Evolutionary conservation across 2,797 vertebrate species (phyloP).

Genomic region (Triplophysa bombifrons): DNA sequence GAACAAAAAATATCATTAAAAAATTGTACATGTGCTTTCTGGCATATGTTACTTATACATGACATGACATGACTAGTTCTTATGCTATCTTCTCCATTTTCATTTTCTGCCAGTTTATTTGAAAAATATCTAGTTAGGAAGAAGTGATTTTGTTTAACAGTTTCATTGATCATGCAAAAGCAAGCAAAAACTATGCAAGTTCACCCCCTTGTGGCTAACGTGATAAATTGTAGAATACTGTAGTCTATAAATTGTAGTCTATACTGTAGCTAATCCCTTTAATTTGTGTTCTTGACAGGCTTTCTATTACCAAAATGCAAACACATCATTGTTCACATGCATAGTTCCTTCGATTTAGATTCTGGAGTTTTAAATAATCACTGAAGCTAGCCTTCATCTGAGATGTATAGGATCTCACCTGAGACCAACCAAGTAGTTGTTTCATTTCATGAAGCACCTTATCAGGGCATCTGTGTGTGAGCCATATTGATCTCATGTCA

Average conservation of each 20-base stretch:
- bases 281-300: neutral
- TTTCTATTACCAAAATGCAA: slow-evolving; percentile 6
- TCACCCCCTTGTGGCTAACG: slow-evolving; percentile 1
- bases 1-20: neutral
- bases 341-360: neutral
- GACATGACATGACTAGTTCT: no score
- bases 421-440: slow-evolving; percentile 8
- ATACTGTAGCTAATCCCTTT: neutral
- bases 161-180: neutral
- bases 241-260: no score
- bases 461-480: slow-evolving; percentile 29
- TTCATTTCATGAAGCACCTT: slow-evolving; percentile 6
- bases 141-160: neutral
- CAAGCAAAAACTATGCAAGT: neutral
- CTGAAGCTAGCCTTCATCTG: neutral
- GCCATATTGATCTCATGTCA: slow-evolving; percentile 45
- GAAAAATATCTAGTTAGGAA: neutral
- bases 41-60: neutral
- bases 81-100: neutral
- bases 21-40: neutral
- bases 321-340: neutral
- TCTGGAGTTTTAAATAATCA: neutral
- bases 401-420: neutral
- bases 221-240: neutral
- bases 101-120: neutral